These are phyloP conservation scores for Orientallactaga bullata DNA, from an alignment of 2,113 vertebrate genomes.

Conservation along the genomic window DNA sequence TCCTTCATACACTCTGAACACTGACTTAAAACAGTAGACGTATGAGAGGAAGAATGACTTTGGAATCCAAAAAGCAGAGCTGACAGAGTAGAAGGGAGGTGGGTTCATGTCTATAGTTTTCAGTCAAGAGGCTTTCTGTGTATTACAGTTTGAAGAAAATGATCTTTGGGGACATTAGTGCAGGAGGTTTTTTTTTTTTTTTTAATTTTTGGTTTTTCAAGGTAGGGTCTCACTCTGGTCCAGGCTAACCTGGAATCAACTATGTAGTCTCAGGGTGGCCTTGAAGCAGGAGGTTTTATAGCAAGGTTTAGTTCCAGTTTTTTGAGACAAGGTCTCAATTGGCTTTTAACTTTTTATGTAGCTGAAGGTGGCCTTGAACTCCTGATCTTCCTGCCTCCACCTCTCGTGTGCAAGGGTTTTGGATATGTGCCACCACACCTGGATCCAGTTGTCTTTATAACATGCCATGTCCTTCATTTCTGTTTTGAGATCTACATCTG, in stretches of 20 bases:
- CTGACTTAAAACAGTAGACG: neutral
- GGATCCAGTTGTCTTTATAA: neutral
- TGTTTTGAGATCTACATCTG: neutral
- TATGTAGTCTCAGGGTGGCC: too few relatives aligned
- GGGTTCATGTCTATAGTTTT: neutral
- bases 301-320: neutral
- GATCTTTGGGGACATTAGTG: neutral
- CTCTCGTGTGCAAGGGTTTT: neutral
- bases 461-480: neutral
- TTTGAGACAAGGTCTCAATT: neutral
- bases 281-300: neutral
- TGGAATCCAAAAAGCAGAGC: neutral
- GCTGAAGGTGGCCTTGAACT: neutral
- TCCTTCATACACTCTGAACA: neutral
- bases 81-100: neutral
- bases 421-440: neutral
- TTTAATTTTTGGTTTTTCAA: too few relatives aligned
- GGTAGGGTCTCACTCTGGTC: too few relatives aligned
- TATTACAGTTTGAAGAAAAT: constrained; percentile 22
- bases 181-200: neutral
- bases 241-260: too few relatives aligned
- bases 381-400: neutral
- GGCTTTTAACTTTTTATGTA: neutral
- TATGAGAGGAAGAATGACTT: neutral
- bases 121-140: neutral